Conservation (phyloP, 2,797 vertebrate species). For the Remorina albescens region DNA sequence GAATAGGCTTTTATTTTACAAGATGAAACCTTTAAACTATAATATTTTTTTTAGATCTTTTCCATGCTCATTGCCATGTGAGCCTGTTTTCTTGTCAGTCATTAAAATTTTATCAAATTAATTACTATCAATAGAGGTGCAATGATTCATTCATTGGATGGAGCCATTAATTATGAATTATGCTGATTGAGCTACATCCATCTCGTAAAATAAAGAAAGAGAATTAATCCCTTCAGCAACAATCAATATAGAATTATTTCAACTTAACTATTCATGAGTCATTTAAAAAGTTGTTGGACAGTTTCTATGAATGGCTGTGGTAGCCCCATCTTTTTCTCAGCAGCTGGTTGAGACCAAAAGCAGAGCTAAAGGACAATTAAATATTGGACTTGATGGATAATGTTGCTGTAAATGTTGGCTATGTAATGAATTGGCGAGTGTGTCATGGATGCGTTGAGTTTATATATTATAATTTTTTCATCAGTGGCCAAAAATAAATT, state of each 20-base stretch:
- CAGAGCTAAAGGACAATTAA: no score
- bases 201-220: conserved; percentile 54
- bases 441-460: no score
- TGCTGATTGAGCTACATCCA: conserved; percentile 62
- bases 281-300: conserved; percentile 27
- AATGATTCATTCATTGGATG: conserved; percentile 59
- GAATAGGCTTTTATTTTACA: conserved; percentile 19
- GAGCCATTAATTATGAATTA: conserved; percentile 66
- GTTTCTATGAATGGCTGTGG: conserved; percentile 29
- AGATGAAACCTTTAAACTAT: conserved; percentile 34
- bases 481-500: no score
- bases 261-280: conserved; percentile 59
- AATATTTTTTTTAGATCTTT: conserved; percentile 42
- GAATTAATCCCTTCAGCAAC: conserved; percentile 62
- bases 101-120: conserved; percentile 67
- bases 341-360: neutral
- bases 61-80: conserved; percentile 14
- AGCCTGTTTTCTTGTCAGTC: conserved; percentile 47
- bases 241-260: conserved; percentile 64
- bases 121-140: conserved; percentile 59
- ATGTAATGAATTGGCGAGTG: no score
- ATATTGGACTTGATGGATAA: neutral
- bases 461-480: no score
- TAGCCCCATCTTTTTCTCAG: neutral
- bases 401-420: no score